Conservation (phyloP, 2,888 invertebrate genomes). For the Micropterix aruncella region DNA sequence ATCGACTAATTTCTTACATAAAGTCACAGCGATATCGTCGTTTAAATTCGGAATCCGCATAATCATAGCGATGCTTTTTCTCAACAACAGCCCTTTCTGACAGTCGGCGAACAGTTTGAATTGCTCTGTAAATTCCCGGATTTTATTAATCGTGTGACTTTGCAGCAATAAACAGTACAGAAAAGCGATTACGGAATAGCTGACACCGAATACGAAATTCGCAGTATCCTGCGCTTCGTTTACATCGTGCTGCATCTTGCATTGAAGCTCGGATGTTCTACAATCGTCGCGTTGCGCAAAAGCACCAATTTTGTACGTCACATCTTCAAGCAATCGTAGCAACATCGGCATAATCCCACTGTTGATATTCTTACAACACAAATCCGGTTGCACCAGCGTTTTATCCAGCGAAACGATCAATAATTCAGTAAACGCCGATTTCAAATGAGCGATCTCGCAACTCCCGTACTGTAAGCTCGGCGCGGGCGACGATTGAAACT, state of each 20-base stretch:
- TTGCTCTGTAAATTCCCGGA: constrained; percentile 41
- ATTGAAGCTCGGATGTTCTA: background rate
- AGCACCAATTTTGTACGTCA: constrained; percentile 22
- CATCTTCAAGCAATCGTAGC: constrained; percentile 41
- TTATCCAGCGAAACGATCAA: constrained; percentile 42
- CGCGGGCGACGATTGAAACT: constrained; percentile 36
- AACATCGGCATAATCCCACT: constrained; percentile 48
- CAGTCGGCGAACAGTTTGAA: constrained; percentile 45
- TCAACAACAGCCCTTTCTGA: constrained; percentile 39
- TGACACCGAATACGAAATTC: constrained; percentile 44
- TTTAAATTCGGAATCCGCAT: constrained; percentile 32
- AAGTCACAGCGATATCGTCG: constrained; percentile 21
- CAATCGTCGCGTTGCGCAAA: constrained; percentile 5
- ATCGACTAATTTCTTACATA: constrained; percentile 39
- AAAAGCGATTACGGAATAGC: constrained; percentile 42
- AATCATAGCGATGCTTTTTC: constrained; percentile 39
- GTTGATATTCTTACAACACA: constrained; percentile 41
- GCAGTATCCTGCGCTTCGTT: constrained; percentile 36
- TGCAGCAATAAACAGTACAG: constrained; percentile 43
- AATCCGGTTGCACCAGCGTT: constrained; percentile 34
- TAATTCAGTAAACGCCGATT: constrained; percentile 40
- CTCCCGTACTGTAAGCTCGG: constrained; percentile 19
- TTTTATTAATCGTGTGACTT: constrained; percentile 34
- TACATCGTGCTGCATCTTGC: background rate
- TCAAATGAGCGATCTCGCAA: constrained; percentile 30